Evolutionary conservation across 2,113 vertebrate genomes (phyloP).

Genomic region (Potamarius usumacintae): DNA sequence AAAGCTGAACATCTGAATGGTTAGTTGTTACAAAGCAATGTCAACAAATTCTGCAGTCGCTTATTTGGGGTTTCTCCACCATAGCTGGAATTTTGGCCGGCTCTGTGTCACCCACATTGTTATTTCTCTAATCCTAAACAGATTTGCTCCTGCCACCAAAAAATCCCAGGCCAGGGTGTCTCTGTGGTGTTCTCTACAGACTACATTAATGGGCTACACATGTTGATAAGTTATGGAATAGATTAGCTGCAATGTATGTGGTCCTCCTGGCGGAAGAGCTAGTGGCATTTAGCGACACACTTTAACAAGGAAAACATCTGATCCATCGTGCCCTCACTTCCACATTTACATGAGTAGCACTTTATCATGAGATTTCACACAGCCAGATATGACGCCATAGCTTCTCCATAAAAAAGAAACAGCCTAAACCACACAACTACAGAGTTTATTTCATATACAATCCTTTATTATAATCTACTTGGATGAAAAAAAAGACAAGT

Average conservation of each 20-base stretch:
- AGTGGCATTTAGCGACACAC: conserved; percentile 67
- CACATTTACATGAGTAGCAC: conserved; percentile 45
- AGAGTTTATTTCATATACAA: conserved; percentile 60
- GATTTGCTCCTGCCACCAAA: conserved; percentile 73
- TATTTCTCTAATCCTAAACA: conserved; percentile 78
- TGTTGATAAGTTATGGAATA: conserved; percentile 76
- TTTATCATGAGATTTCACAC: conserved; percentile 63
- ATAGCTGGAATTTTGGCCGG: conserved; percentile 65
- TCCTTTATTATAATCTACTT: conserved; percentile 60
- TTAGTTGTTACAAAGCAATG: conserved; percentile 42
- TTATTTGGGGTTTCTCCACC: conserved; percentile 54
- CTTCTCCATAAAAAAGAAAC: conserved; percentile 62
- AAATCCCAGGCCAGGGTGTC: conserved; percentile 72
- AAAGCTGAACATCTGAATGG: background rate
- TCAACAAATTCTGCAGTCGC: conserved; percentile 55
- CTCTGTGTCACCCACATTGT: conserved; percentile 72
- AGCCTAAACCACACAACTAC: conserved; percentile 70
- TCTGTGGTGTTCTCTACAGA: conserved; percentile 68
- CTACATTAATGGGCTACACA: conserved; percentile 75
- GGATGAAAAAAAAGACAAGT: conserved; percentile 64
- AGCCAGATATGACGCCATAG: conserved; percentile 62
- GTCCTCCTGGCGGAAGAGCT: conserved; percentile 62
- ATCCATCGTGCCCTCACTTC: conserved; percentile 69
- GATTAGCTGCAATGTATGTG: conserved; percentile 76
- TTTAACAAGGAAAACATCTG: conserved; percentile 63